Conservation (phyloP, 2,797 vertebrate species). For the Sebastes hubbsi region DNA sequence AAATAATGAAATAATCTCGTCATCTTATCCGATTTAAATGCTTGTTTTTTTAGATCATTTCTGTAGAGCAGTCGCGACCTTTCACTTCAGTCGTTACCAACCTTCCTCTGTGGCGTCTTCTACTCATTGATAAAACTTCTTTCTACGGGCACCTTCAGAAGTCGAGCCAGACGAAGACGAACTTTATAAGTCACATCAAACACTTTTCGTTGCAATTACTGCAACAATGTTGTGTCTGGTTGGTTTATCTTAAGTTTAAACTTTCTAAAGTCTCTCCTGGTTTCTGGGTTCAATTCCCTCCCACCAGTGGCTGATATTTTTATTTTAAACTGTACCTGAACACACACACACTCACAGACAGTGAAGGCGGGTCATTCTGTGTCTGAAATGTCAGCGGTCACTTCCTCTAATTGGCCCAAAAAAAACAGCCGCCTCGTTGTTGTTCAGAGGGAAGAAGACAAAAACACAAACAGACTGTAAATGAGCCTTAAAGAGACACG, state of each 20-base stretch:
- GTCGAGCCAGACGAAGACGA: background rate
- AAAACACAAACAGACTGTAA: constrained; percentile 41
- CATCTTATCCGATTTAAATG: no score
- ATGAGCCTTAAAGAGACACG: constrained; percentile 36
- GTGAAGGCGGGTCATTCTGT: background rate
- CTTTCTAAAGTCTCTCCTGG: background rate
- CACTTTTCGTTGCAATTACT: background rate
- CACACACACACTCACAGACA: background rate
- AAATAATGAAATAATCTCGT: background rate
- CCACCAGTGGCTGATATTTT: background rate
- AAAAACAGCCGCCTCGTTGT: constrained; percentile 9
- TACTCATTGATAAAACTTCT: background rate
- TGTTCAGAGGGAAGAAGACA: background rate
- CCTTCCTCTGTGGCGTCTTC: background rate
- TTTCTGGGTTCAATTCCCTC: background rate
- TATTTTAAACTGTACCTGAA: background rate
- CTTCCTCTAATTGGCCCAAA: constrained; percentile 46
- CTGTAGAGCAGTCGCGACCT: background rate
- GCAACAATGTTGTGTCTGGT: background rate
- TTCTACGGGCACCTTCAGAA: background rate
- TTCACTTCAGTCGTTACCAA: background rate
- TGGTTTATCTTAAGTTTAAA: background rate
- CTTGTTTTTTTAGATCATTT: no score
- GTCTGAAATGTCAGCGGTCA: constrained; percentile 7
- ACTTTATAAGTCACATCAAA: background rate